A percentile compares a stretch with the other conserved stretches of the same genome.
Evolutionary conservation across 2,113 vertebrate species (phyloP).

Genomic region (Misgurnus mizolepis): DNA sequence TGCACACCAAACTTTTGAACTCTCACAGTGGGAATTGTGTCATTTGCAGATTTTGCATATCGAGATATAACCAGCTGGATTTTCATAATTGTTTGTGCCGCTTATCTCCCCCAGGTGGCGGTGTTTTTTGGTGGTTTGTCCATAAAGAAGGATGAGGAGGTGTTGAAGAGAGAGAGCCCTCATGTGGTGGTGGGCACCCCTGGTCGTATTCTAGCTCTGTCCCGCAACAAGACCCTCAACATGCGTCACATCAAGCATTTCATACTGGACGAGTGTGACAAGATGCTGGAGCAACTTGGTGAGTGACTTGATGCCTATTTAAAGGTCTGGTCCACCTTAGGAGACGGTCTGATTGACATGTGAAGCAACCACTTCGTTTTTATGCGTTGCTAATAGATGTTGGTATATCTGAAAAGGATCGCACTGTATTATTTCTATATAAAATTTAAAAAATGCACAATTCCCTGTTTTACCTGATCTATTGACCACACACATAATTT

Average conservation of each 20-base stretch:
- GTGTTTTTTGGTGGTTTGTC: constrained; percentile 85
- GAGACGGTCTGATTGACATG: too few relatives aligned
- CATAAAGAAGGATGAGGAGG: constrained; percentile 84
- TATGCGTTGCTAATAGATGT: too few relatives aligned
- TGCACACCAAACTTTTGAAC: too few relatives aligned
- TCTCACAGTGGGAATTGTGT: too few relatives aligned
- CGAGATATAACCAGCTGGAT: not conserved
- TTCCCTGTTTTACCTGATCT: too few relatives aligned
- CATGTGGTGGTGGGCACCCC: constrained; percentile 84
- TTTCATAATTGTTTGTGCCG: not conserved
- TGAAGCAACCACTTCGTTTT: too few relatives aligned
- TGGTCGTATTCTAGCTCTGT: constrained; percentile 80
- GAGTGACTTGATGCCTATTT: constrained; percentile 48
- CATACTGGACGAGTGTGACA: constrained; percentile 86
- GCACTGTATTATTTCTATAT: too few relatives aligned
- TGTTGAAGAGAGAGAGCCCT: constrained; percentile 82
- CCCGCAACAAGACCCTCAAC: constrained; percentile 82
- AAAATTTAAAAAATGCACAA: too few relatives aligned
- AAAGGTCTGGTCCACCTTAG: not conserved
- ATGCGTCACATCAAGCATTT: constrained; percentile 86
- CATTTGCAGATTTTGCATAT: not conserved
- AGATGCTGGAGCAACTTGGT: constrained; percentile 87
- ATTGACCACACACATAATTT: too few relatives aligned
- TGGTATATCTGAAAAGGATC: too few relatives aligned
- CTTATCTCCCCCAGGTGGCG: constrained; percentile 70